Evolutionary conservation across 2,113 vertebrate species (phyloP).

Genomic region (Tyrannus savana): DNA sequence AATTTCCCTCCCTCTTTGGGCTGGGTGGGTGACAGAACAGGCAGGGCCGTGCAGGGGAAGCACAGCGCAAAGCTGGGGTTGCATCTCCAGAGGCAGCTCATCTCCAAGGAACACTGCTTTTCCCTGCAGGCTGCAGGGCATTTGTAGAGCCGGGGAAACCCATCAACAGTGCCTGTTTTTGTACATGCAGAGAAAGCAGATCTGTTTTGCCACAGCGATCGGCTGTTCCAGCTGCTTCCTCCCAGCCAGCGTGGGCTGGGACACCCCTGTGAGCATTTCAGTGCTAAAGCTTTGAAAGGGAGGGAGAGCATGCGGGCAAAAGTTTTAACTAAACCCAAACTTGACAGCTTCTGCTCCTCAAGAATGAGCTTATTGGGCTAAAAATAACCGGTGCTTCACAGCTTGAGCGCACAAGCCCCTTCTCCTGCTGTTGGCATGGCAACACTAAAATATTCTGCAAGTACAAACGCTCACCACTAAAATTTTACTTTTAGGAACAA

Average conservation of each 20-base stretch:
- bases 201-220: not conserved
- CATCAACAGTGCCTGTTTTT: not conserved
- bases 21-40: not conserved
- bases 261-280: not conserved
- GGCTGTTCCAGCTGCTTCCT: not conserved
- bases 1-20: not conserved
- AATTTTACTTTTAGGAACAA: constrained; percentile 59
- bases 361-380: constrained; percentile 63
- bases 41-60: not conserved
- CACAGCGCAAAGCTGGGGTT: not conserved
- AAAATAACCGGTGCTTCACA: constrained; percentile 67
- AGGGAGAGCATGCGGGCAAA: not conserved
- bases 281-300: not conserved
- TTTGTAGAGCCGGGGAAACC: not conserved
- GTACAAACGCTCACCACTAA: constrained; percentile 13
- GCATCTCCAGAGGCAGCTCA: not conserved
- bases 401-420: constrained; percentile 42
- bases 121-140: not conserved
- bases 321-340: constrained; percentile 52
- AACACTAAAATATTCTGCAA: constrained; percentile 70
- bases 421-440: constrained; percentile 65
- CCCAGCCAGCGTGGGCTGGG: not conserved
- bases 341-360: constrained; percentile 28
- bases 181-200: not conserved
- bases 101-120: not conserved